phyloP scores from a whole-genome alignment of 2,888 invertebrate genomes.

The Acanthococcus lagerstroemiae region DNA sequence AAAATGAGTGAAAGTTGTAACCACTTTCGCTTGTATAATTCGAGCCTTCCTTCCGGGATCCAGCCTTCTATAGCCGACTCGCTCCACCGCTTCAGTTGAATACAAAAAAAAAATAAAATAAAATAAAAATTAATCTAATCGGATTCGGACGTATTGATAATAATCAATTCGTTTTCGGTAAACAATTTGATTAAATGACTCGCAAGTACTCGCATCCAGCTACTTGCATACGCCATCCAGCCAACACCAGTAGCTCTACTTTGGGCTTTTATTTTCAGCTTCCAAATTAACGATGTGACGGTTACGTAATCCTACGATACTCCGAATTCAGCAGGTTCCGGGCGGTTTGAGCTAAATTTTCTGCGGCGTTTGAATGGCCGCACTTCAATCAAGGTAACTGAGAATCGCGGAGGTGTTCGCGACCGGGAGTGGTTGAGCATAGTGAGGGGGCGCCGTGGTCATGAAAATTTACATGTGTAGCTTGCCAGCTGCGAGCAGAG shows the following conservation, averaged over 20 bases:
- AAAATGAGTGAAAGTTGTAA: conserved; percentile 28
- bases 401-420: too few species aligned
- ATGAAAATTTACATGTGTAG: too few species aligned
- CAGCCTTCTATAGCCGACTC: conserved; percentile 18
- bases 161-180: background rate
- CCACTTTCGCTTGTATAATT: conserved; percentile 31
- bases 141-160: conserved; percentile 4
- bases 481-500: too few species aligned
- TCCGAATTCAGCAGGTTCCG: too few species aligned
- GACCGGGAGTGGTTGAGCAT: too few species aligned
- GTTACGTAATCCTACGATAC: background rate
- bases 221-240: too few species aligned
- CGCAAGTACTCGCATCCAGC: background rate
- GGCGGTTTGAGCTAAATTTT: too few species aligned
- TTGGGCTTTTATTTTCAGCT: background rate
- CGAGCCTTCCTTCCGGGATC: conserved; percentile 29
- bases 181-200: conserved; percentile 5
- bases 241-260: background rate
- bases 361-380: too few species aligned
- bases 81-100: conserved; percentile 11
- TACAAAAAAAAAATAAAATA: conserved; percentile 11
- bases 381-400: too few species aligned
- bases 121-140: conserved; percentile 1
- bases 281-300: background rate
- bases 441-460: too few species aligned